Percentiles rank a stretch among this genome's conserved stretches.
Conservation (phyloP, 2,797 vertebrate species). For the Myioborus melanocephalus region DNA sequence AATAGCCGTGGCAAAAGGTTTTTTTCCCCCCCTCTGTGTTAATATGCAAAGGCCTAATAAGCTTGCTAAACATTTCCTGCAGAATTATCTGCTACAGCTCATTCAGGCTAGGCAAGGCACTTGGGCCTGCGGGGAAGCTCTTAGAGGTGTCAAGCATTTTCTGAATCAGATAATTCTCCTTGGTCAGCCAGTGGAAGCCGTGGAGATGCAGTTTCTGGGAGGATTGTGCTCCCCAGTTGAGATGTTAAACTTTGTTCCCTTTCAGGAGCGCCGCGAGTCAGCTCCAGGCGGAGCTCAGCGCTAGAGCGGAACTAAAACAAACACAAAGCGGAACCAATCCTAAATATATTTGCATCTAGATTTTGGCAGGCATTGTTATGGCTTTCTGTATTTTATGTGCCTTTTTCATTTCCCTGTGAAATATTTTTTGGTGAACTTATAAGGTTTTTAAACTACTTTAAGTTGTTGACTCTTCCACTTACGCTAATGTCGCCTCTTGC, state of each 20-base stretch:
- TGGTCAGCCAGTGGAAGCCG: constrained; percentile 47
- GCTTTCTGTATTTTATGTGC: constrained; percentile 39
- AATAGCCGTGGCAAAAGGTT: not conserved
- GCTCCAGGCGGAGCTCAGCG: constrained; percentile 28
- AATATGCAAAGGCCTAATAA: constrained; percentile 1
- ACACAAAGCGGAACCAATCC: constrained; percentile 57
- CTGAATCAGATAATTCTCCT: constrained; percentile 38
- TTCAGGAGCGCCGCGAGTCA: constrained; percentile 24
- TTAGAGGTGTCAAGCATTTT: constrained; percentile 46
- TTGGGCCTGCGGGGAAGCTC: not conserved
- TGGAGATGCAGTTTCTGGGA: constrained; percentile 16
- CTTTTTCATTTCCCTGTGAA: constrained; percentile 23
- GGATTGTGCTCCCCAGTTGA: constrained; percentile 5
- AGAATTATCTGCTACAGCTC: not conserved
- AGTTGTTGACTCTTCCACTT: constrained; percentile 41
- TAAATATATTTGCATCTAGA: constrained; percentile 54
- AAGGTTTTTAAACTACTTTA: constrained; percentile 26
- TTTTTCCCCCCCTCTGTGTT: not conserved
- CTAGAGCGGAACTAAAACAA: constrained; percentile 46
- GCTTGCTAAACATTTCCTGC: constrained; percentile 22
- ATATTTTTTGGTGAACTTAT: constrained; percentile 28
- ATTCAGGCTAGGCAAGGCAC: not conserved
- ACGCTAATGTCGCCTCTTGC: not conserved
- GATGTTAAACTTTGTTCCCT: constrained; percentile 36
- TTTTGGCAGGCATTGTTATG: constrained; percentile 53